These are phyloP conservation scores for Coreius guichenoti DNA, from an alignment of 2,797 vertebrate genomes.

Conservation along the genomic window DNA sequence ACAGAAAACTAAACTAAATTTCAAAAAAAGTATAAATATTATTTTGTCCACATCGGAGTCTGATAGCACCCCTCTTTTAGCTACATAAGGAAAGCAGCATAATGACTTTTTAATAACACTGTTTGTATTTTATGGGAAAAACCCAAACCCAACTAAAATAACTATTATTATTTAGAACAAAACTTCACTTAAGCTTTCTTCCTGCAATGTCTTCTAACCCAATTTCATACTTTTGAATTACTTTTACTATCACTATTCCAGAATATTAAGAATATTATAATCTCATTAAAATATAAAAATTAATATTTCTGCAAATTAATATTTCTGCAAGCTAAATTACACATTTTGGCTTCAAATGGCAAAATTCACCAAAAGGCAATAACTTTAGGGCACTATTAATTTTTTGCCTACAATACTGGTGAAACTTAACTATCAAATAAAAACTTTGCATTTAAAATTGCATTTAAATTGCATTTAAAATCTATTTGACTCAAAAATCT, in stretches of 20 bases:
- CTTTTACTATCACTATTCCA: neutral
- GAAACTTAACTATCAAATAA: neutral
- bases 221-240: neutral
- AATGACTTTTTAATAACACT: no score
- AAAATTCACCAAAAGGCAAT: neutral
- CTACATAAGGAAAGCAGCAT: no score
- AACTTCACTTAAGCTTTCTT: neutral
- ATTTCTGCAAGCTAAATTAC: neutral
- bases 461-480: neutral
- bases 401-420: neutral
- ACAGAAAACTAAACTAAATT: no score
- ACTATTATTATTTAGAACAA: neutral
- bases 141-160: neutral
- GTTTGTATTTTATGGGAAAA: neutral
- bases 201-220: neutral
- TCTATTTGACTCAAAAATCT: neutral
- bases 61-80: no score
- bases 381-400: neutral
- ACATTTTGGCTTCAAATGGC: neutral
- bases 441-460: neutral
- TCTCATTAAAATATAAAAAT: neutral
- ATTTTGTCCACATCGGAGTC: no score
- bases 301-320: neutral
- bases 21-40: no score
- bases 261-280: neutral